Conservation (phyloP, 1,140 invertebrate species). For the Trinorchestia longiramus region DNA sequence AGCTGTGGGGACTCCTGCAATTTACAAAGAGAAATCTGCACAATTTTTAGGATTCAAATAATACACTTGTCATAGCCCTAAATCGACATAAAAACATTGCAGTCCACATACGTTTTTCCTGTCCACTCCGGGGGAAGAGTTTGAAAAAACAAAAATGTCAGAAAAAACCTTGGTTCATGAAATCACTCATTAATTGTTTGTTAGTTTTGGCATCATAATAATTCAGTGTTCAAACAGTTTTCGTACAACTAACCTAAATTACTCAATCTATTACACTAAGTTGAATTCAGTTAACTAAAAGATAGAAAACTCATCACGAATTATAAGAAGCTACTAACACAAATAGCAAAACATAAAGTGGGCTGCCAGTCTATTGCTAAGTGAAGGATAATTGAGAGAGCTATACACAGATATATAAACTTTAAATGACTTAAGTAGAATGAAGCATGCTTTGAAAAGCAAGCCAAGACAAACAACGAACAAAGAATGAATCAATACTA, state of each 20-base stretch:
- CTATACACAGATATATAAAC: background rate
- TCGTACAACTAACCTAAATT: constrained; percentile 1
- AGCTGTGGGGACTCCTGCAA: background rate
- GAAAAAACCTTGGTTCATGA: background rate
- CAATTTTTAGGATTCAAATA: background rate
- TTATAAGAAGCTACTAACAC: background rate
- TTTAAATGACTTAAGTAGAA: background rate
- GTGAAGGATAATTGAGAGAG: background rate
- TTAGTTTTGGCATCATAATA: background rate
- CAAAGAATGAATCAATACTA: background rate
- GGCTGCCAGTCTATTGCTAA: background rate
- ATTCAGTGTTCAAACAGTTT: background rate
- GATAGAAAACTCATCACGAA: background rate
- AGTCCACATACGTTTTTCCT: background rate
- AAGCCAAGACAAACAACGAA: background rate
- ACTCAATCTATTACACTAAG: background rate
- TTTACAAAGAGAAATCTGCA: background rate
- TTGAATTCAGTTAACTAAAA: background rate
- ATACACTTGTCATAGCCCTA: background rate
- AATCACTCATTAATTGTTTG: background rate
- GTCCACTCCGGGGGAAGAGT: background rate
- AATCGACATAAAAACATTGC: background rate
- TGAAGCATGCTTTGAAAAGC: background rate
- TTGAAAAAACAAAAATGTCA: background rate
- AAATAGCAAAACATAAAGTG: background rate